Base-by-base conservation (phyloP, 2,113 vertebrate genomes). In the Rattus rattus region DNA sequence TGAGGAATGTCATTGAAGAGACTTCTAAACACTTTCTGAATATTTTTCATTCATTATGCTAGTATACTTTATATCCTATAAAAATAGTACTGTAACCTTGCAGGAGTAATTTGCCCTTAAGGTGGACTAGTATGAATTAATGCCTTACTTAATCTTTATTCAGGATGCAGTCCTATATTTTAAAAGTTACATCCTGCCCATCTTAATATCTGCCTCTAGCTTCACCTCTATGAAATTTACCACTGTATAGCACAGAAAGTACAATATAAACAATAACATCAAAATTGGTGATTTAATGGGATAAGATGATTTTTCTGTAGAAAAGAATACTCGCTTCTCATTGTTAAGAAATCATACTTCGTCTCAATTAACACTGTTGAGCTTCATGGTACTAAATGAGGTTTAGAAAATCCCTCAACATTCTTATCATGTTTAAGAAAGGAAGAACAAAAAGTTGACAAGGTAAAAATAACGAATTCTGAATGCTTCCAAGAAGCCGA, bases 1-100 rank as follows among this genome's bases (percentile, higher is more conserved):
- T 92, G 77, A 97, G 67, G n/a, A 97, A 96, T 96, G 98, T 96
- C 97, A 96, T 98, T 98, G 97, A 97, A 96, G 65, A 97, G 97
- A 98, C 98, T 98, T 98, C 96, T 95, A 97, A 97, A 97, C 61
- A 97, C 83, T 95, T 97, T 84, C 89, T 39, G 87, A 94, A 96
- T 95, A 95, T 77, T 97, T 96, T 96, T 92, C 69, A 90, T 96
- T 96, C 89, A 97, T 96, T 89, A 77, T 73, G 47, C 77, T 61
- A 94, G 91, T 94, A 76, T 97, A 95, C 97, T 97, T 97, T 96
- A 98, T 93, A 94, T 91, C 22, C 89, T 90, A 91, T 97, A 96
- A 93, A 96, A 97, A 93, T 94, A 95, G 83, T 95, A 81, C 73
- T 80, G 76, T 90, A 96, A 94, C 88, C n/a, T 61, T 81, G 36